Evolutionary conservation across 2,888 invertebrate species (phyloP).

Genomic region (Lepas anatifera): DNA sequence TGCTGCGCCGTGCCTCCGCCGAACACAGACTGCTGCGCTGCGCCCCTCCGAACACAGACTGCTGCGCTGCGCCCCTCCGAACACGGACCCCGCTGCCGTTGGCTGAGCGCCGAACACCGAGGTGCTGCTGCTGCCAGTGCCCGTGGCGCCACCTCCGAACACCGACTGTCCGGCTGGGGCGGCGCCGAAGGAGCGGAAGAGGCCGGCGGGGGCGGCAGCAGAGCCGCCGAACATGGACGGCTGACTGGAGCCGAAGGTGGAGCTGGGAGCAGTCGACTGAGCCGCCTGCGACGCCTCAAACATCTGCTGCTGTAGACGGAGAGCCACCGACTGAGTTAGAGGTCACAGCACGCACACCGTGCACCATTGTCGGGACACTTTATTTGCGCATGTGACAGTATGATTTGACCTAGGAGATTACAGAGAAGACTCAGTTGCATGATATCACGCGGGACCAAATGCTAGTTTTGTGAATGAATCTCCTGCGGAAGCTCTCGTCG

Average conservation of each 20-base stretch:
- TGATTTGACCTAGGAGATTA: background rate
- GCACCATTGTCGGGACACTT: too few relatives aligned
- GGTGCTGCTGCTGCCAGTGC: background rate
- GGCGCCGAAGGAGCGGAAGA: background rate
- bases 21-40: background rate
- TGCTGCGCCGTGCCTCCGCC: background rate
- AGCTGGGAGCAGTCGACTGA: background rate
- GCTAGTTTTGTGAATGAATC: background rate
- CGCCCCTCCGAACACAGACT: background rate
- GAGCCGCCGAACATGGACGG: background rate
- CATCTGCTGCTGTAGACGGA: slow-evolving; percentile 23
- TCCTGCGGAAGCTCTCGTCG: background rate
- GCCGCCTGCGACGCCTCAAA: background rate
- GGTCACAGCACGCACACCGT: too few relatives aligned
- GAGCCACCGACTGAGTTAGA: background rate
- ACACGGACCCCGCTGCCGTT: background rate
- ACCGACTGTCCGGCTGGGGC: background rate
- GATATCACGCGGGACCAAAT: background rate
- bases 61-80: background rate
- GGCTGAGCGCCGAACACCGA: background rate
- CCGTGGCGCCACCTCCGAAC: background rate
- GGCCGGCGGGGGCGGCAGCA: background rate
- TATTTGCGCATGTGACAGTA: too few relatives aligned
- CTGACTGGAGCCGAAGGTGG: background rate
- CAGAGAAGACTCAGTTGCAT: background rate